Evolutionary conservation across 2,888 invertebrate species (phyloP), one percentile per base, ranked within the genome.

Genomic region (Chironomus riparius): DNA sequence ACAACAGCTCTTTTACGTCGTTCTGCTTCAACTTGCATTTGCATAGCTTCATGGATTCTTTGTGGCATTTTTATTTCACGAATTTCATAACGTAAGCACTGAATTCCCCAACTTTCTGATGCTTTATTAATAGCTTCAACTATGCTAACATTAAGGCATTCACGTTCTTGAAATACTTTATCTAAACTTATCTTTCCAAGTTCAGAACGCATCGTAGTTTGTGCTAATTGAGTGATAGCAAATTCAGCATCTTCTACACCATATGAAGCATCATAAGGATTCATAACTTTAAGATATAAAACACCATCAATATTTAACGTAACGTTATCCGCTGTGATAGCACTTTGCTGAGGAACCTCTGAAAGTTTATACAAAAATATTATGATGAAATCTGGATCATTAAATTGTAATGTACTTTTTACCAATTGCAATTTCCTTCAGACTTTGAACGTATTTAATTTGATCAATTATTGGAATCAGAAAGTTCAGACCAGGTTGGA

Each of bases 1-100:
- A 99, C 94, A 15, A 96, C 93, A 0, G 99, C 99, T 78, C 99
- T 87, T 83, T 99, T 99, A 81, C 92, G 91, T 76, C 99, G 86
- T 83, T 99, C 99, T 0, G 99, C 99, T 85, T 99, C 98, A 0
- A 99, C 99, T 86, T 99, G 99, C 97, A 98, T 98, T 85, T 99
- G 99, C 99, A 99, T 99, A 0, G 99, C 99, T 84, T 98, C 98
- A 81, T 98, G 95, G 1, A 99, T 93, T 80, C 97, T 89, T 0
- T 87, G 85, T 0, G 99, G 99, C 92, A 86, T 93, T 95, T 83
- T 80, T 70, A 81, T 81, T 79, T 87, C 91, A 88, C 95, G 88
- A 80, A 97, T 97, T 88, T 97, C 96, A 83, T 97, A 97, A 82
- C 99, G 88, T 78, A 98, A 88, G 83, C 98, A 99, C 3, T 92